These are phyloP conservation scores for Heliconius eleuchia DNA, from an alignment of 1,140 invertebrate genomes.

Conservation along the genomic window DNA sequence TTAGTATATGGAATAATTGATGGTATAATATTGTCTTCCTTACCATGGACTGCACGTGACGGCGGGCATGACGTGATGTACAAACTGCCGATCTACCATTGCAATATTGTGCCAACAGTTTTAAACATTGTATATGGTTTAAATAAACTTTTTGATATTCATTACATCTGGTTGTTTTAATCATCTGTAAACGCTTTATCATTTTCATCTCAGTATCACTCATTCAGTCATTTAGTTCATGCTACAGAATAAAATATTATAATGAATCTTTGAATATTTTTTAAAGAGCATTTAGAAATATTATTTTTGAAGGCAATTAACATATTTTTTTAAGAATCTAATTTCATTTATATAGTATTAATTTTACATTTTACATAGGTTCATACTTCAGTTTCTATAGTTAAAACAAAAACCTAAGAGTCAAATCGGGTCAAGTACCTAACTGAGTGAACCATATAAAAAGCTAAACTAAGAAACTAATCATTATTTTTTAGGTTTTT, in stretches of 20 bases:
- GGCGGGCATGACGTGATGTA: background rate
- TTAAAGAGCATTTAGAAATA: background rate
- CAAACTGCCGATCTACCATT: constrained; percentile 51
- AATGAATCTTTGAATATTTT: background rate
- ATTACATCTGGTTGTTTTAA: constrained; percentile 47
- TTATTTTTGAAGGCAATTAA: too few relatives aligned
- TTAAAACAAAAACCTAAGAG: too few relatives aligned
- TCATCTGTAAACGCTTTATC: constrained; percentile 16
- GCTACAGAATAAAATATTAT: background rate
- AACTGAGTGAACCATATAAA: too few relatives aligned
- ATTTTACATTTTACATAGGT: background rate
- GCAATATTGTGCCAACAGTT: constrained; percentile 73
- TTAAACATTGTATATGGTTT: constrained; percentile 61
- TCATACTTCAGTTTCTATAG: too few relatives aligned
- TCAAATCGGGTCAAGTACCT: too few relatives aligned
- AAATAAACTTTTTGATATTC: constrained; percentile 74
- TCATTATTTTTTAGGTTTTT: too few relatives aligned
- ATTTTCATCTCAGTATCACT: constrained; percentile 7
- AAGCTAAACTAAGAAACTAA: too few relatives aligned
- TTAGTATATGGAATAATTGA: constrained; percentile 15
- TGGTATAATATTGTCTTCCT: constrained; percentile 27
- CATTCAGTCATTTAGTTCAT: background rate
- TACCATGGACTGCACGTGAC: background rate
- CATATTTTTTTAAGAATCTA: too few relatives aligned
- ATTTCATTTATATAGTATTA: background rate